A percentile compares a stretch with the other conserved stretches of the same genome.
Evolutionary conservation across 2,113 vertebrate species (phyloP).

Genomic region (Eupsittula cactorum): DNA sequence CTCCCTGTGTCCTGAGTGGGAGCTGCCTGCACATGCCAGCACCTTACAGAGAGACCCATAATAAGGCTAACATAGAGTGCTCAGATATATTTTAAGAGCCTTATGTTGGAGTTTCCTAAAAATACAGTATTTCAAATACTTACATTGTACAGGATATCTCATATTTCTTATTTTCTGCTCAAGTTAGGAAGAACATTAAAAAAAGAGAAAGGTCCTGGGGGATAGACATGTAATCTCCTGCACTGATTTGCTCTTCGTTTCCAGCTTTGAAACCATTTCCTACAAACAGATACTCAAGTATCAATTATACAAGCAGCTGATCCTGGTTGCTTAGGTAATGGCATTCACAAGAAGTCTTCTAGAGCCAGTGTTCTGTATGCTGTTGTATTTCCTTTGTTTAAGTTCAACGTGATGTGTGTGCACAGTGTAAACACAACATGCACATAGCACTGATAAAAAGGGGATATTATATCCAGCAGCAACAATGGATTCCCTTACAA

Average conservation of each 20-base stretch:
- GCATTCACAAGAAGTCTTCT: not conserved
- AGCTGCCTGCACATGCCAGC: not conserved
- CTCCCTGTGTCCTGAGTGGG: rapidly evolving
- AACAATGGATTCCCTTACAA: not conserved
- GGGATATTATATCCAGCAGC: rapidly evolving
- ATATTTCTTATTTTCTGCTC: not conserved
- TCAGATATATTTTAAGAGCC: not conserved
- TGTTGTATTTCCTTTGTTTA: not conserved
- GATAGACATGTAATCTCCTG: not conserved
- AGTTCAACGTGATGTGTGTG: not conserved
- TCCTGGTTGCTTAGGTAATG: not conserved
- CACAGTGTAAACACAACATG: not conserved
- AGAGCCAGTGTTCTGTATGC: not conserved
- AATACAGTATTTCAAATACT: not conserved
- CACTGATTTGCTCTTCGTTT: not conserved
- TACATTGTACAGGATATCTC: not conserved
- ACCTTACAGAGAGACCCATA: not conserved
- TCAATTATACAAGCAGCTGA: not conserved
- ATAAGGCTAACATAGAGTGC: not conserved
- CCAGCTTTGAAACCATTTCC: not conserved
- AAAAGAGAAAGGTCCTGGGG: not conserved
- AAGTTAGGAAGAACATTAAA: not conserved
- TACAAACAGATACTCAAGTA: not conserved
- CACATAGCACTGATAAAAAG: not conserved
- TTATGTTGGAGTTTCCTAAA: not conserved